Evolutionary conservation across 1,140 invertebrate species (phyloP), one percentile per base, ranked within the genome.

Genomic region (Eubasilissa regina): DNA sequence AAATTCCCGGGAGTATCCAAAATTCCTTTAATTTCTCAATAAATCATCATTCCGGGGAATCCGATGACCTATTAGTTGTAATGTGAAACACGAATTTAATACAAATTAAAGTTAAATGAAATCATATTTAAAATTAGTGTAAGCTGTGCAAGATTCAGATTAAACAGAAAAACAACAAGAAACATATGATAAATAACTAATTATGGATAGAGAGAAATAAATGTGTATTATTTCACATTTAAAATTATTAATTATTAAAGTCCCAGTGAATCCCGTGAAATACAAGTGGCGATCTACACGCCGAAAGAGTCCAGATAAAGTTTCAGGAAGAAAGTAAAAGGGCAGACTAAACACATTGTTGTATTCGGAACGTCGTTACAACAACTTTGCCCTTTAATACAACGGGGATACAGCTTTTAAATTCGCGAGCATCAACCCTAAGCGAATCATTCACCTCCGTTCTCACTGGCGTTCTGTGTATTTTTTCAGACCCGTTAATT

Each of bases 401-500:
- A 8, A 58, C 17, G 17, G 1, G 0, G 8, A 15, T 3, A 11
- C n/a, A 8, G 55, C 15, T 19, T 58, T 64, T 70, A 35, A 35
- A 35, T 13, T 17, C 47, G n/a, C 45, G 1, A 3, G 44, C 13
- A 21, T 21, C 13, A 10, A 19, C 66, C 25, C 45, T 51, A 47
- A 64, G 55, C 73, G 56, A 62, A 60, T 58, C 51, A 75, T 47
- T 43, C 25, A 55, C 15, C 25, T n/a, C 48, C 19, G 21, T 12
- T 56, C 35, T 60, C 19, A n/a, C 53, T 48, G 43, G 44, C 56
- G 47, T 64, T 76, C 64, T 76, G 75, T 53, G 43, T 76, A 76
- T 76, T 76, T 76, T 75, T 76, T 60, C 25, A 60, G 35, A 53
- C 15, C n/a, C 73, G 73, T 75, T 76, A 76, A 76, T 76, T 76